Evolutionary conservation across 2,888 invertebrate species (phyloP), one percentile per base, ranked within the genome.

Genomic region (Diaperis boleti): DNA sequence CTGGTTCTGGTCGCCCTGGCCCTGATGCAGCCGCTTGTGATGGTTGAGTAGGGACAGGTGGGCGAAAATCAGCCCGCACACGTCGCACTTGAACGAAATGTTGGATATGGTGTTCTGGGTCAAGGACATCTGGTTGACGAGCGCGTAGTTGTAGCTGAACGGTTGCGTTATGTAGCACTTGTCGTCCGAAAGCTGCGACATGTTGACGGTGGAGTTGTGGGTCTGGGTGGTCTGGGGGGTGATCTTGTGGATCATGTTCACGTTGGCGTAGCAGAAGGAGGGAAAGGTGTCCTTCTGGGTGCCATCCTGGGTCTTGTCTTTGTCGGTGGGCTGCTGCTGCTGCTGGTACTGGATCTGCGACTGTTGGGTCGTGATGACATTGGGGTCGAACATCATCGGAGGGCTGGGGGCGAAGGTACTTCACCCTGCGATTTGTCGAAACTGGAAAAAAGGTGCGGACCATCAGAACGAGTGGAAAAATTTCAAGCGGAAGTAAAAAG

Each of bases 31-130:
- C 70, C 92, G 87, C 82, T 94, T 94, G 80, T 94, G 94, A 75
- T 94, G 92, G 82, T 92, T 93, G n/a, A 94, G 82, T 60, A 93
- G 80, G 42, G 91, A 88, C 67, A 93, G 85, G 77, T 94, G 93
- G 0, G 91, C 91, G 79, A 94, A 94, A 85, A 92, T 92, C 64
- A 93, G 83, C 39, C 93, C 93, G 76, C 94, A 94, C 5, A 93
- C 90, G 80, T 94, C 94, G 81, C 94, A 94, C 82, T 94, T 94
- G 79, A 92, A 94, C 71, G 92, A 92, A 17, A 93, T 92, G 76
- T 92, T 92, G 10, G 91, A 89, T 76, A 90, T 89, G 59, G 90
- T 87, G 74, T 90, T 90, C 77, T 90, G 88, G 14, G 91, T 89
- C 62, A 93, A 85, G 73, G 92, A 91, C 91, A 94, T 93, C 80